Conservation (phyloP, 2,113 vertebrate species). For the Chaetorhynchus papuensis region DNA sequence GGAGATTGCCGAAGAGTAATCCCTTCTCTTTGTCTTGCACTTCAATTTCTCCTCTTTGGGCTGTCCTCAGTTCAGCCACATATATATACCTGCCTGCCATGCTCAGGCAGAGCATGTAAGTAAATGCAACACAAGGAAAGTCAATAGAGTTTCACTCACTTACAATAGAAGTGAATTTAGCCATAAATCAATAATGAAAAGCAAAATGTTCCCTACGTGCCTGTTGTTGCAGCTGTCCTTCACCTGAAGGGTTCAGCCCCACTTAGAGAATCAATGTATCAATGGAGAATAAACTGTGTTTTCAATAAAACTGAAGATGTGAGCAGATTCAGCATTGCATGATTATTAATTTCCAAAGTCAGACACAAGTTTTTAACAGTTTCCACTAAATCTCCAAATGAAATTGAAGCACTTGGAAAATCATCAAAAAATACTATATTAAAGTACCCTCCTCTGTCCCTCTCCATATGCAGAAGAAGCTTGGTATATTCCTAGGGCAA, state of each 20-base stretch:
- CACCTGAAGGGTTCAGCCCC: constrained; percentile 28
- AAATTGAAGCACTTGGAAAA: constrained; percentile 37
- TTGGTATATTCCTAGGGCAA: background rate
- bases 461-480: background rate
- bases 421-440: constrained; percentile 16
- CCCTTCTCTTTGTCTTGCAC: background rate
- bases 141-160: constrained; percentile 33
- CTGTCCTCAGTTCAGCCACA: background rate
- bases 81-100: background rate
- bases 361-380: constrained; percentile 29
- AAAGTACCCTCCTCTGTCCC: background rate
- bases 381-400: constrained; percentile 32
- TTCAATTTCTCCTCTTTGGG: background rate
- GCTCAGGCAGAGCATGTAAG: background rate
- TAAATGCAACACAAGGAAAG: background rate
- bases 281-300: constrained; percentile 36
- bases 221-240: constrained; percentile 59
- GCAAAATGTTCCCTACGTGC: constrained; percentile 51
- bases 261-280: constrained; percentile 64
- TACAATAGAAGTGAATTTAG: constrained; percentile 31
- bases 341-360: constrained; percentile 44
- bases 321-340: background rate
- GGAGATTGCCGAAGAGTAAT: background rate
- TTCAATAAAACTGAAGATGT: constrained; percentile 60
- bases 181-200: constrained; percentile 54